Evolutionary conservation across 2,888 invertebrate genomes (phyloP), one percentile per base, ranked within the genome.

Genomic region (Tineola bisselliella): DNA sequence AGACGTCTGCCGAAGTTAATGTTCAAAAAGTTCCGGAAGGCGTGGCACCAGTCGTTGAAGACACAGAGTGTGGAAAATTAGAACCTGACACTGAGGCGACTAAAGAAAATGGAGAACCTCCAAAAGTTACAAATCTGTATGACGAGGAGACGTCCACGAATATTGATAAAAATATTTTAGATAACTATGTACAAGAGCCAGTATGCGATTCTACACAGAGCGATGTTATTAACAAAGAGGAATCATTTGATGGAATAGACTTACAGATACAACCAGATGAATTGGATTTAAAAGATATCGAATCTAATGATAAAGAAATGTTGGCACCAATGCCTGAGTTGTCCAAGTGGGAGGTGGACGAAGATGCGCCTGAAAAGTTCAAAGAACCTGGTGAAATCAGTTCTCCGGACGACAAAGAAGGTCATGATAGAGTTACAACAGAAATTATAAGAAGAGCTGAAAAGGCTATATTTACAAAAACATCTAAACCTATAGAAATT

Each of bases 381-480:
- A 86, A 78, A 67, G 84, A 83, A 68, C 80, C 81, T 0, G 88
- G 88, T 15, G 88, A 88, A 68, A 80, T 87, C 19, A 76, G 81
- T 13, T 80, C 81, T 38, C 86, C 83, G 0, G 82, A 84, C 58
- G 80, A 81, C 71, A 76, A 87, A 74, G 89, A 89, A 66, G 89
- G 89, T 67, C 81, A 87, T 8, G 89, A 88, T 61, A 94, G 94
- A 81, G 91, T 92, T 0, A 95, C 96, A 0, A 93, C 93, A 17
- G 96, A 96, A 77, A 95, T 97, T 4, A 84, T 97, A 59, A 96
- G 96, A 73, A 89, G 95, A 66, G 96, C 97, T 1, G 96, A 97
- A 82, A 96, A 96, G 75, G 96, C 94, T 0, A 93, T 97, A 67
- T 94, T 96, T 75, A 94, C 96, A 48, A 95, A 96, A 77, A 94